phyloP scores from a whole-genome alignment of 2,888 invertebrate genomes.

The Salticus scenicus region DNA sequence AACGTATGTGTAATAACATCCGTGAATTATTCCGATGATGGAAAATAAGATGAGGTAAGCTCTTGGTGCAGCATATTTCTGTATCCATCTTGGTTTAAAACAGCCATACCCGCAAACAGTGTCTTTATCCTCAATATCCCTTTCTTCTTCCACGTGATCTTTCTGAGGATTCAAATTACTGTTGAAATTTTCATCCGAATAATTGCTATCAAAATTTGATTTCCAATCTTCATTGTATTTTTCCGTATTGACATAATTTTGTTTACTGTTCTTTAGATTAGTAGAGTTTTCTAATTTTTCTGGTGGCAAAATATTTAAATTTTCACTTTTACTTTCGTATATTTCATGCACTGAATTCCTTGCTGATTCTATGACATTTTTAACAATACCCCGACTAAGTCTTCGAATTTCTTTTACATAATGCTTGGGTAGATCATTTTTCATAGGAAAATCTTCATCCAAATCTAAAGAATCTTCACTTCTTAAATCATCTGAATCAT shows the following conservation, averaged over 20 bases:
- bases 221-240: too few relatives aligned
- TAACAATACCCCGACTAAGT: slow-evolving; percentile 39
- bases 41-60: slow-evolving; percentile 60
- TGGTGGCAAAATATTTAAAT: too few relatives aligned
- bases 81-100: slow-evolving; percentile 70
- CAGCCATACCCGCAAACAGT: slow-evolving; percentile 65
- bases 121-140: too few relatives aligned
- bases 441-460: too few relatives aligned
- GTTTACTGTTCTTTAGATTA: too few relatives aligned
- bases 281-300: too few relatives aligned
- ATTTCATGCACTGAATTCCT: background rate
- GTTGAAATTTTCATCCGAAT: background rate
- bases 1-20: slow-evolving; percentile 64
- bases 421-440: background rate
- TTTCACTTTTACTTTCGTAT: background rate
- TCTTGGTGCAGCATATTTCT: slow-evolving; percentile 65
- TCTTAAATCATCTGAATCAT: too few relatives aligned
- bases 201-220: too few relatives aligned
- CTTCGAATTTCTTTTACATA: background rate
- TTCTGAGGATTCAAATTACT: background rate
- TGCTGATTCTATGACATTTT: slow-evolving; percentile 39
- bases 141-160: too few relatives aligned
- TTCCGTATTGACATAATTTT: too few relatives aligned
- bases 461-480: too few relatives aligned
- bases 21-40: slow-evolving; percentile 68